Conservation (phyloP, 2,797 vertebrate genomes). For the Myotis pilosus region DNA sequence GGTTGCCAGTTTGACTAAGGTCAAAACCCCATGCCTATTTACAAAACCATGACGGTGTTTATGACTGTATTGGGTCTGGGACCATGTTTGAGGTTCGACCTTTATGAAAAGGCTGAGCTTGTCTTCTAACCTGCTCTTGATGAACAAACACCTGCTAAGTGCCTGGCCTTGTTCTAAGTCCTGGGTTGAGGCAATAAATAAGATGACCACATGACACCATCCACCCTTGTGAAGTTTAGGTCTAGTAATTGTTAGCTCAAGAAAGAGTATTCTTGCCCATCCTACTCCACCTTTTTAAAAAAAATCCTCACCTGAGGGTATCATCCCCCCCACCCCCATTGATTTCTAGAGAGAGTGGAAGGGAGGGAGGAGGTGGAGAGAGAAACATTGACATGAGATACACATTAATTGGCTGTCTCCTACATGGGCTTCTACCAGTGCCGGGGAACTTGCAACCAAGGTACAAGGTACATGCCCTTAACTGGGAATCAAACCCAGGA, state of each 20-base stretch:
- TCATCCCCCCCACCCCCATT: too few species aligned
- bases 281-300: neutral
- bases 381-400: too few species aligned
- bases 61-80: neutral
- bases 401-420: too few species aligned
- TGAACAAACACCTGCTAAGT: neutral
- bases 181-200: neutral
- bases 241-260: neutral
- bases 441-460: too few species aligned
- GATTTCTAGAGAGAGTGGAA: too few species aligned
- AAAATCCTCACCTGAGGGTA: too few species aligned
- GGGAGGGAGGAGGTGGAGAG: too few species aligned
- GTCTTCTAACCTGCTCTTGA: neutral
- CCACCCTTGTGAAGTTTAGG: neutral
- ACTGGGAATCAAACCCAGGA: too few species aligned
- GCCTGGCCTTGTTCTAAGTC: neutral
- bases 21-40: neutral
- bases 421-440: too few species aligned
- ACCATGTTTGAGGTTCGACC: neutral
- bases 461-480: too few species aligned
- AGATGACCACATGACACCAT: fast-evolving
- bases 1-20: neutral
- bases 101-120: neutral
- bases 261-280: neutral
- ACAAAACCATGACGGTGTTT: neutral